Evolutionary conservation across 2,888 invertebrate species (phyloP).

Genomic region (Loripinus fragilis): DNA sequence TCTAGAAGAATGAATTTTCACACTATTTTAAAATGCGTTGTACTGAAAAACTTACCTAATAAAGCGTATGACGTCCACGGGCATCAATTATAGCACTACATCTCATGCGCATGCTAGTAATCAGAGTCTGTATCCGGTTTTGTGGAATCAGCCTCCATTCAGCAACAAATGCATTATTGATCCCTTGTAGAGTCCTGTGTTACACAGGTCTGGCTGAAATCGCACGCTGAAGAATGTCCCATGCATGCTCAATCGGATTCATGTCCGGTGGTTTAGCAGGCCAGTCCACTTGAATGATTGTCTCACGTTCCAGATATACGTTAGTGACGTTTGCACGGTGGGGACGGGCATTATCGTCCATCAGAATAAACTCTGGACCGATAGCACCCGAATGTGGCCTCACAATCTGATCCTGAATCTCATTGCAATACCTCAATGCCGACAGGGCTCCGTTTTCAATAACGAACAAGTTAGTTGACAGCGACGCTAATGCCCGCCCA

Average conservation of each 20-base stretch:
- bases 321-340: neutral
- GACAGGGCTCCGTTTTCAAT: no score
- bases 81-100: constrained; percentile 14
- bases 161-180: constrained; percentile 3
- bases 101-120: neutral
- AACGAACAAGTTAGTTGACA: neutral
- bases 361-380: neutral
- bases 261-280: constrained; percentile 19
- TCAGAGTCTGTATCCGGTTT: constrained; percentile 6
- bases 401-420: neutral
- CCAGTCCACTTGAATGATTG: constrained; percentile 19
- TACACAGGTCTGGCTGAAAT: constrained; percentile 21
- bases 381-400: neutral
- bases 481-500: neutral
- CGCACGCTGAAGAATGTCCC: constrained; percentile 14
- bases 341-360: constrained; percentile 3
- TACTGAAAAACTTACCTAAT: neutral
- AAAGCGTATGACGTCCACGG: neutral
- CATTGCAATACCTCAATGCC: neutral
- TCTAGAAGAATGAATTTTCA: neutral
- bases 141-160: constrained; percentile 4
- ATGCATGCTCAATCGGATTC: no score
- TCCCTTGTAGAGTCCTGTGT: constrained; percentile 20
- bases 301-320: constrained; percentile 17
- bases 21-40: neutral